Conservation (phyloP, 2,113 vertebrate genomes). For the Heteronetta atricapilla region DNA sequence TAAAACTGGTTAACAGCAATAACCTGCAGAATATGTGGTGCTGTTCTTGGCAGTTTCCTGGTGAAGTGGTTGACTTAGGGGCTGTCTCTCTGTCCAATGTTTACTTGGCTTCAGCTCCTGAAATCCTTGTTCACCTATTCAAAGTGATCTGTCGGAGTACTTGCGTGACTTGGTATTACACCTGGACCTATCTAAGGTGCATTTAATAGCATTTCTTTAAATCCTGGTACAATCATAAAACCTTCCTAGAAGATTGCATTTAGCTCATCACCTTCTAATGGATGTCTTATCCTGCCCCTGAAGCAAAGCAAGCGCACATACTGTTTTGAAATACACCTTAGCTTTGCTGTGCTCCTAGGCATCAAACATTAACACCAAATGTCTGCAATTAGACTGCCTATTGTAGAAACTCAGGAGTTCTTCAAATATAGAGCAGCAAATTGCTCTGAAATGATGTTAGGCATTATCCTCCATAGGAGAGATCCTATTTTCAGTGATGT, state of each 20-base stretch:
- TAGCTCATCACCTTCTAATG: slow-evolving; percentile 23
- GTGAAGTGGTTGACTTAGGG: neutral
- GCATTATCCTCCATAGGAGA: slow-evolving; percentile 23
- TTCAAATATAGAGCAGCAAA: slow-evolving; percentile 33
- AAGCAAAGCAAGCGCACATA: neutral
- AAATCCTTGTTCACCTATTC: neutral
- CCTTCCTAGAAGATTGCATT: neutral
- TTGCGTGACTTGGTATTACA: neutral
- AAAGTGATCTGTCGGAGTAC: neutral
- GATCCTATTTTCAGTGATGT: slow-evolving; percentile 20
- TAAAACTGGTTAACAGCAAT: neutral
- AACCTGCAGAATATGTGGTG: neutral
- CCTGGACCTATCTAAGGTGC: neutral
- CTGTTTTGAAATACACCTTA: slow-evolving; percentile 26
- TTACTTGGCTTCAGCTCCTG: neutral
- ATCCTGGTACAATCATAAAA: neutral
- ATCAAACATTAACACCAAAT: slow-evolving; percentile 44
- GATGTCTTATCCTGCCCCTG: neutral
- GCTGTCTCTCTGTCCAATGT: neutral
- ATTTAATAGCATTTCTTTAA: neutral
- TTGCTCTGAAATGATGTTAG: slow-evolving; percentile 46
- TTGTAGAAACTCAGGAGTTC: slow-evolving; percentile 35
- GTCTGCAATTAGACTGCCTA: slow-evolving; percentile 56
- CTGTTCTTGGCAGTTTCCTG: neutral
- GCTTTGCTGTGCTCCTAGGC: slow-evolving; percentile 3